Evolutionary conservation across 1,140 invertebrate genomes (phyloP), one percentile per base, ranked within the genome.

Genomic region (Trachelipus rathkii): DNA sequence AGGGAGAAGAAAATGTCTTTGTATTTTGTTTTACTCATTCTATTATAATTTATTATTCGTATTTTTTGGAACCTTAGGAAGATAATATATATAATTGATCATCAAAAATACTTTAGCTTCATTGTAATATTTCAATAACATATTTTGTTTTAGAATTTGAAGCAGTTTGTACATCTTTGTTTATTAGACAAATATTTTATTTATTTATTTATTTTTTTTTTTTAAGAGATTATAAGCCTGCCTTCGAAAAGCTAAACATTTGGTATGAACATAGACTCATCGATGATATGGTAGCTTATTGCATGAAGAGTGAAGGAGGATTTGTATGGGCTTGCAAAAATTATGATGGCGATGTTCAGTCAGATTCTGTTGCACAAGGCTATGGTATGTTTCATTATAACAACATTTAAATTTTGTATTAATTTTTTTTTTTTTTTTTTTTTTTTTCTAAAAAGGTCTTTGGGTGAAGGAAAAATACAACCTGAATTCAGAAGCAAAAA

Each of bases 251-350:
- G 11, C 87, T 87, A 13, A 90, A 90, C 71, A 94, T 95, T 79
- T 95, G 92, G 92, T 95, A 96, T 84, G 82, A 83, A 81, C 97
- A 99, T 86, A 89, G 97, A 72, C 86, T 99, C 24, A 99, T 99
- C 85, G 97, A 99, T 85, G 97, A 99, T 83, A 99, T 99, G 97
- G 97, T 99, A 4, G 97, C 97, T 15, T 97, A 98, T 84, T 91
- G 92, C 8, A 95, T 99, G 93, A 99, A 99, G 85, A 95, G 95
- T 0, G 93, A 97, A 80, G 97, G 97, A 81, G 97, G 96, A 73
- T 99, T 98, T 87, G 96, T 99, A 0, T 99, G 97, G 97, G 95
- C 97, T 23, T 90, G 97, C 86, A 99, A 99, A 85, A 99, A 99
- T 85, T 99, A 99, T 84, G 97, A 99, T 84, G 97, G 97, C 46